Percentiles rank a stretch among this genome's conserved stretches.
Evolutionary conservation across 1,140 invertebrate genomes (phyloP).

Genomic region (Polypedilum vanderplanki): DNA sequence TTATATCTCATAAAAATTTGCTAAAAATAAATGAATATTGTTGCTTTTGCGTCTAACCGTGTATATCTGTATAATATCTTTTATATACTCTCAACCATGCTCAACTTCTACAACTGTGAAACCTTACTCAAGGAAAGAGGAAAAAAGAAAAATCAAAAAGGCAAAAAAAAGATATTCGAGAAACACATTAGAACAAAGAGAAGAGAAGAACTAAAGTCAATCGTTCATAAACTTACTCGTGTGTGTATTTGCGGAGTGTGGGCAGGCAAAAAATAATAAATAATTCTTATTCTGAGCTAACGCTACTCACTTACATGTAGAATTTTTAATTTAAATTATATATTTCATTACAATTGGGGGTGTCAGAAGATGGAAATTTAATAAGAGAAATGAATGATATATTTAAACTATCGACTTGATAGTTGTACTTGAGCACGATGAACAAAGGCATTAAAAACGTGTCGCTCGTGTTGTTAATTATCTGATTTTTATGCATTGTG

Average conservation of each 20-base stretch:
- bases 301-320: background rate
- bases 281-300: background rate
- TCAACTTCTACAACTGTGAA: background rate
- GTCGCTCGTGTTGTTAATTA: constrained; percentile 4
- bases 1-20: too few species aligned
- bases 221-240: too few species aligned
- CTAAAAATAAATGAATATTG: background rate
- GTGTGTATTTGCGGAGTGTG: background rate
- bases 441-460: background rate
- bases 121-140: background rate
- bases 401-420: background rate
- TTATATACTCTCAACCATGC: background rate
- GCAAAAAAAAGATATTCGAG: background rate
- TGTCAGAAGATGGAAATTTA: constrained; percentile 5
- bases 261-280: background rate
- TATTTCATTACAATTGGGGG: background rate
- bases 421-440: background rate
- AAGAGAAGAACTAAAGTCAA: background rate
- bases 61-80: background rate
- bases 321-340: background rate
- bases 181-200: background rate
- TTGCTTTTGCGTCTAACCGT: background rate
- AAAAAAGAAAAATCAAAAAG: background rate
- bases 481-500: constrained; percentile 1
- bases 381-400: too few species aligned